Evolutionary conservation across 2,797 vertebrate species (phyloP).

Genomic region (Leptatherina wallacei): DNA sequence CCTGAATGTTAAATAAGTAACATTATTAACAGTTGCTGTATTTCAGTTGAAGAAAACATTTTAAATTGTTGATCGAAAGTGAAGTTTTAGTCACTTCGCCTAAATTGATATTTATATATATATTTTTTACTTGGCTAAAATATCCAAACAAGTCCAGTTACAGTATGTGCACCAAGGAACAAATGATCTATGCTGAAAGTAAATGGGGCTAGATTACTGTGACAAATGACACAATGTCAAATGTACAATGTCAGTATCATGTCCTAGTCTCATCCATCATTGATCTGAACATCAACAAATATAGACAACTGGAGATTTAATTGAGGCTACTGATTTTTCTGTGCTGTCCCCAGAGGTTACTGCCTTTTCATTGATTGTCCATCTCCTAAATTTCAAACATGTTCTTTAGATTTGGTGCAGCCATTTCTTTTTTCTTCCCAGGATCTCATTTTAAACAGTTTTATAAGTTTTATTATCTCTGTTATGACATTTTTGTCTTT

Average conservation of each 20-base stretch:
- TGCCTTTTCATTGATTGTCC: slow-evolving; percentile 3
- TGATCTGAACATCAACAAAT: slow-evolving; percentile 49
- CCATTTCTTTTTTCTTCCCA: not conserved
- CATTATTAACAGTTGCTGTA: not conserved
- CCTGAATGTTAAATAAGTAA: not conserved
- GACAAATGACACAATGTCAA: slow-evolving; percentile 10
- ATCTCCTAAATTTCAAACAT: slow-evolving; percentile 11
- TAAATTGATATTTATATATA: slow-evolving; percentile 2
- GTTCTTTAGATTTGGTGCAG: not conserved
- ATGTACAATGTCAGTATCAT: slow-evolving; percentile 14
- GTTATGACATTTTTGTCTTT: slow-evolving; percentile 5
- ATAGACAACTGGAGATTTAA: slow-evolving; percentile 22
- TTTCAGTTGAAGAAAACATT: not conserved
- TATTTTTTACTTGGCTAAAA: not conserved
- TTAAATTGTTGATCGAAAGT: not conserved
- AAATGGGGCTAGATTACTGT: slow-evolving; percentile 9
- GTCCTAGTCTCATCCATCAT: slow-evolving; percentile 26
- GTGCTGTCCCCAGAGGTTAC: not conserved
- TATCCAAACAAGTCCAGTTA: not conserved
- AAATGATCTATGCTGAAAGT: not conserved
- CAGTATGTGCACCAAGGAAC: not conserved
- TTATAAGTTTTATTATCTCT: not conserved
- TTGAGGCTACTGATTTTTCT: slow-evolving; percentile 34
- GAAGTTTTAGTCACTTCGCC: not conserved
- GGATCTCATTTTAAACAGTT: not conserved